Conservation (phyloP, 2,888 invertebrate species). For the Scaptomyza tumidula region DNA sequence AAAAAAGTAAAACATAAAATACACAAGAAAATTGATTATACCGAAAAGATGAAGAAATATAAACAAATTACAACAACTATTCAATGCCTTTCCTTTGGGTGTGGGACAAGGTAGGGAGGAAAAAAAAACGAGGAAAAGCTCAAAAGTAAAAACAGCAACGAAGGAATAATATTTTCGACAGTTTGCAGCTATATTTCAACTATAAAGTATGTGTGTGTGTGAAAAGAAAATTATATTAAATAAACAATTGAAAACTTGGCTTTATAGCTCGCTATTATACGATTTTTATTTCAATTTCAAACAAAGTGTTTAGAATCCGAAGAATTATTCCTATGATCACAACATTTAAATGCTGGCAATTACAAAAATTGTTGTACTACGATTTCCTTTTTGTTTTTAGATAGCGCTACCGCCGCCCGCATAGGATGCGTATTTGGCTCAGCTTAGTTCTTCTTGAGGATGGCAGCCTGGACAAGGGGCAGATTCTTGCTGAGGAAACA, state of each 20-base stretch:
- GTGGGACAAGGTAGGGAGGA: conserved; percentile 62
- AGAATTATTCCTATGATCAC: conserved; percentile 15
- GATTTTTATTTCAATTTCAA: conserved; percentile 71
- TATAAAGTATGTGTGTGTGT: conserved; percentile 10
- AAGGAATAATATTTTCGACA: conserved; percentile 5
- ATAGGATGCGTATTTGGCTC: too few species aligned
- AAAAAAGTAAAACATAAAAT: conserved; percentile 58
- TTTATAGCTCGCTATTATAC: conserved; percentile 73
- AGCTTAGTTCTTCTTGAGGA: conserved; percentile 78
- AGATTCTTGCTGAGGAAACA: conserved; percentile 84
- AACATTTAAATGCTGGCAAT: conserved; percentile 23
- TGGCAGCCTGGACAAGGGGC: conserved; percentile 83
- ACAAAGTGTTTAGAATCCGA: conserved; percentile 49
- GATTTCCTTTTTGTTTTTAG: background rate
- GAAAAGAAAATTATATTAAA: conserved; percentile 8
- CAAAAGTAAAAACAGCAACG: background rate
- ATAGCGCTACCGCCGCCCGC: background rate
- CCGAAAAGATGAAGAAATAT: conserved; percentile 73
- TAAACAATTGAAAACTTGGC: conserved; percentile 14
- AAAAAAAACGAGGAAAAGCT: background rate
- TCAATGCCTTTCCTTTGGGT: conserved; percentile 77
- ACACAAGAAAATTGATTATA: conserved; percentile 70
- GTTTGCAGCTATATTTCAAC: conserved; percentile 29
- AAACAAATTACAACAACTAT: conserved; percentile 73
- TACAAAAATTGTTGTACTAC: conserved; percentile 7